These are phyloP conservation scores for Hippocampus zosterae DNA, from an alignment of 2,113 vertebrate genomes.

Conservation along the genomic window DNA sequence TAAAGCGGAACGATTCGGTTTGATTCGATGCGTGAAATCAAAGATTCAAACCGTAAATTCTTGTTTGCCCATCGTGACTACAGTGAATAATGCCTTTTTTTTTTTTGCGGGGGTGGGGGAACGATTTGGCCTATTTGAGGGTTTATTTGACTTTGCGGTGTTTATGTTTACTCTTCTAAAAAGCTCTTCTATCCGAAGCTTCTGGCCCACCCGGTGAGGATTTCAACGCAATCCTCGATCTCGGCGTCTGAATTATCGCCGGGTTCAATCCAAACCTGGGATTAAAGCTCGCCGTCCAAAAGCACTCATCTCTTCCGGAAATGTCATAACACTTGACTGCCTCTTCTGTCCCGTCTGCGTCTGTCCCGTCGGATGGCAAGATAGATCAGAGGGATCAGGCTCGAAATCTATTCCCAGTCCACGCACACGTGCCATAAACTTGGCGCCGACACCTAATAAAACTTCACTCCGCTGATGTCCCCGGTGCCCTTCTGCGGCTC, in stretches of 20 bases:
- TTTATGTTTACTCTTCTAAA: neutral
- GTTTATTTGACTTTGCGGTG: neutral
- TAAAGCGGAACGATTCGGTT: no score
- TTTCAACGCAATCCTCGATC: conserved; percentile 22
- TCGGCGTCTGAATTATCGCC: conserved; percentile 16
- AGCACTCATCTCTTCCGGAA: conserved; percentile 39
- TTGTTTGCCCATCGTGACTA: no score
- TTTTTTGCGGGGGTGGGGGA: no score
- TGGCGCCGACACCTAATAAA: conserved; percentile 57
- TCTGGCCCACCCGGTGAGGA: neutral
- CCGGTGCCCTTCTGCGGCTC: conserved; percentile 59
- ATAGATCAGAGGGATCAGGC: conserved; percentile 53
- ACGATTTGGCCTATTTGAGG: neutral
- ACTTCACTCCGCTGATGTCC: conserved; percentile 57
- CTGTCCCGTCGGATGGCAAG: conserved; percentile 44
- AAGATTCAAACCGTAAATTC: no score
- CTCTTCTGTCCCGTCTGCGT: conserved; percentile 48
- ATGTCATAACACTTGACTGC: conserved; percentile 51
- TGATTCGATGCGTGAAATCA: no score
- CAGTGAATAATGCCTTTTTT: no score
- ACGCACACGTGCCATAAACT: conserved; percentile 50
- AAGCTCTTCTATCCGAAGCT: conserved; percentile 10
- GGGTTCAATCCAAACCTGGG: conserved; percentile 31
- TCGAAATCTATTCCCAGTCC: conserved; percentile 37
- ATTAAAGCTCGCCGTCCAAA: conserved; percentile 39